Base-by-base conservation (phyloP, 2,888 invertebrate species). In the Magallana nippona region DNA sequence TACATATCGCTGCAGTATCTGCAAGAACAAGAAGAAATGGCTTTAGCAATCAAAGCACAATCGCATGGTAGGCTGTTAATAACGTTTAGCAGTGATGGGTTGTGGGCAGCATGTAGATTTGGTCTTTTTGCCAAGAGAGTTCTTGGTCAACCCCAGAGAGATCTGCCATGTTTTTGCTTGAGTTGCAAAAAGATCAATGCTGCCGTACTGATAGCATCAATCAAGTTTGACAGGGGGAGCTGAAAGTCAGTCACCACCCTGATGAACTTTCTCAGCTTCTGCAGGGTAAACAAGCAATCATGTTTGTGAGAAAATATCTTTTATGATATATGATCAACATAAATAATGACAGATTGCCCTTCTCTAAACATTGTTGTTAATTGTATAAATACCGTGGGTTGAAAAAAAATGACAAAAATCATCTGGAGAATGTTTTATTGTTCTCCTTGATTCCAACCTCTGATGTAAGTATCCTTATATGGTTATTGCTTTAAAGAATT, bases 131-230 rank as follows among this genome's bases (percentile, higher is more conserved):
- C 27, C 27, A 27, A 32, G 27, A 27, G 11, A 71, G 22, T 5
- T 71, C 32, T 71, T 27, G 71, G 71, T 71, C 71, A 71, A 44
- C 22, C 71, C 22, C 15, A 11, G 32, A 71, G 71, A 71, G 27
- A 71, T 27, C 71, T 71, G 71, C 15, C 71, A 71, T 71, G 71
- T 71, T 32, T 44, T 71, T 32, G 71, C 27, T 32, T 71, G 71
- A 8, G 22, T 71, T 71, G 71, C 71, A 15, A 15, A 22, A 32
- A 71, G 27, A 71, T 71, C 71, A 71, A 71, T 71, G 71, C 71
- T 15, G 71, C 71, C 22, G 11, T 27, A 27, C 27, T 27, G 71
- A 71, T 71, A 71, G 0, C 71, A 71, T 71, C 71, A 71, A 71
- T 71, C 32, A 71, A 11, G 32, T 71, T 71, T 71, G 71, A 71